A percentile compares a stretch with the other conserved stretches of the same genome.
phyloP scores from a whole-genome alignment of 92 coral and sea anemone genomes.

The Actinostola sp. region DNA sequence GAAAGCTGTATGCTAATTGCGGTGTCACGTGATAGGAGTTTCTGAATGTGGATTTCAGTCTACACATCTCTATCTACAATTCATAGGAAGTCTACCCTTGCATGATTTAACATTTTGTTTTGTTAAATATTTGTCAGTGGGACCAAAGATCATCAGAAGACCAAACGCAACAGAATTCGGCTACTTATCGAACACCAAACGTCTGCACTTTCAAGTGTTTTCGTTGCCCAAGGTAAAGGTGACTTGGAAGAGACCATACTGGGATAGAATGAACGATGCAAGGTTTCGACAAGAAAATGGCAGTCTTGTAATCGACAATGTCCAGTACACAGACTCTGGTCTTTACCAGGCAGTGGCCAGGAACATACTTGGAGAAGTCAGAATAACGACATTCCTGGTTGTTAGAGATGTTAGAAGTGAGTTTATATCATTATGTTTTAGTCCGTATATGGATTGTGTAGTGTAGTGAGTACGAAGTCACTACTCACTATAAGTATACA shows the following conservation, averaged over 20 bases:
- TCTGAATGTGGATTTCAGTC: not conserved
- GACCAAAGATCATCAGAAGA: constrained; percentile 4
- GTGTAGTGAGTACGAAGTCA: not conserved
- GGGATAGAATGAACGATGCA: not conserved
- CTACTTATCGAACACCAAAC: constrained; percentile 5
- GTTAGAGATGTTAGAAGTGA: constrained; percentile 13
- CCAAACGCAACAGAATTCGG: constrained; percentile 27
- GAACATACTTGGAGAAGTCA: constrained; percentile 19
- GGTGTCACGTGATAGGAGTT: too few relatives aligned
- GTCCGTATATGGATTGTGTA: too few relatives aligned
- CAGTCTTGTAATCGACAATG: constrained; percentile 1
- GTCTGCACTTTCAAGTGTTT: constrained; percentile 11
- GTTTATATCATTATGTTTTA: too few relatives aligned
- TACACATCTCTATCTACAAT: not conserved
- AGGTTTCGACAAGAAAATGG: constrained; percentile 20
- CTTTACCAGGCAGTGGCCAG: constrained; percentile 24
- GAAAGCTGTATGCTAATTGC: too few relatives aligned
- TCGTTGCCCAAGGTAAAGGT: not conserved
- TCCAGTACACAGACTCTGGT: constrained; percentile 33
- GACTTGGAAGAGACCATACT: constrained; percentile 17
- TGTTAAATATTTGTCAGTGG: not conserved
- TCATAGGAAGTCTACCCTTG: not conserved
- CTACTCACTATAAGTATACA: not conserved
- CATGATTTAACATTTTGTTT: too few relatives aligned
- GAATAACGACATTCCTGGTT: constrained; percentile 19